phyloP scores from a whole-genome alignment of 2,797 vertebrate genomes.

The Eutrigla gurnardus region DNA sequence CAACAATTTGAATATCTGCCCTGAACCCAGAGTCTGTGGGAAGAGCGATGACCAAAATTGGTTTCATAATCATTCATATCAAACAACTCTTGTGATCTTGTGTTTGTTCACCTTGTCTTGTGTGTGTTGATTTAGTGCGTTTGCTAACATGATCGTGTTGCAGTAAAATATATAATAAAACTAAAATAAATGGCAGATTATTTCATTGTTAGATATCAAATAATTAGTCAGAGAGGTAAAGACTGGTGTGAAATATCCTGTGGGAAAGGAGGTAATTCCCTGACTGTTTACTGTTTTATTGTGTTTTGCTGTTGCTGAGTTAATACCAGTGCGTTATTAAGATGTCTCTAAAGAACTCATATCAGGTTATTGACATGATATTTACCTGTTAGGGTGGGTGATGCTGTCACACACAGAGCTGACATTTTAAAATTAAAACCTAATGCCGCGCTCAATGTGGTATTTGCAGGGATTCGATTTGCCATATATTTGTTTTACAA shows the following conservation, averaged over 20 bases:
- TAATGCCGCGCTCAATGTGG: background rate
- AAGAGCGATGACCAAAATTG: slow-evolving; percentile 30
- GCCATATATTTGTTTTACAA: background rate
- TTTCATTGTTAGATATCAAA: background rate
- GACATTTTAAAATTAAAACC: slow-evolving; percentile 44
- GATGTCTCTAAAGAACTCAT: background rate
- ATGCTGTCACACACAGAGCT: background rate
- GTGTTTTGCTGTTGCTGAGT: background rate
- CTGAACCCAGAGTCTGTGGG: slow-evolving; percentile 40
- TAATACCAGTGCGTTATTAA: background rate
- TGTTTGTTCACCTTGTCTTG: background rate
- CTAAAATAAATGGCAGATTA: background rate
- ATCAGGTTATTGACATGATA: slow-evolving; percentile 1
- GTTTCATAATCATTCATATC: slow-evolving; percentile 48
- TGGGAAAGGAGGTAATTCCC: background rate
- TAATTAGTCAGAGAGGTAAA: background rate
- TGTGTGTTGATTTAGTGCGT: background rate
- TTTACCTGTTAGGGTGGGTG: background rate
- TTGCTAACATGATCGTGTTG: background rate
- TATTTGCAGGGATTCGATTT: slow-evolving; percentile 20
- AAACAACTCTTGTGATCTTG: slow-evolving; percentile 35
- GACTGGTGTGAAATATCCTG: background rate
- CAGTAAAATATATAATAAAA: too few relatives aligned
- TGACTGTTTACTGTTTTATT: background rate
- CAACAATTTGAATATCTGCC: slow-evolving; percentile 60